A percentile compares a stretch with the other conserved stretches of the same genome.
Evolutionary conservation across 1,140 invertebrate species (phyloP).

Genomic region (Habropoda laboriosa): DNA sequence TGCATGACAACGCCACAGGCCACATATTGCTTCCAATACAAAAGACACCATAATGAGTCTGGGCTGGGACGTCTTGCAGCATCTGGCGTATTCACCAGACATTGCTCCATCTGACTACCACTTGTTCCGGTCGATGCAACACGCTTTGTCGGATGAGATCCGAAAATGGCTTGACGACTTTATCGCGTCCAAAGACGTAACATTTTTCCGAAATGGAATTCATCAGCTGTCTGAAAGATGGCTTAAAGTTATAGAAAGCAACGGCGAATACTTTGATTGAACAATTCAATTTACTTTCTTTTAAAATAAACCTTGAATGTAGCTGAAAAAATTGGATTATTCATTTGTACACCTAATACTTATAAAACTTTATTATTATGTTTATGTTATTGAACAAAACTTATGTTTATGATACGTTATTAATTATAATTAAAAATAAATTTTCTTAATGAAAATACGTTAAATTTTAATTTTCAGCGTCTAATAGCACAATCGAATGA

Average conservation of each 20-base stretch:
- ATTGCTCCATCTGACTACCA: constrained; percentile 3
- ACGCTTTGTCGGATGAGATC: background rate
- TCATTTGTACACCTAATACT: too few relatives aligned
- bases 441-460: constrained; percentile 8
- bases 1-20: constrained; percentile 55
- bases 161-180: too few relatives aligned
- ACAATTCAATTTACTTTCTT: too few relatives aligned
- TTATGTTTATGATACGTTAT: constrained; percentile 26
- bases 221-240: too few relatives aligned
- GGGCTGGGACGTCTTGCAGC: constrained; percentile 4
- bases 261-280: too few relatives aligned
- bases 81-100: constrained; percentile 34
- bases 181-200: too few relatives aligned
- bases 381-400: constrained; percentile 14
- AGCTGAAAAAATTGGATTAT: too few relatives aligned
- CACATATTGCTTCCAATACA: constrained; percentile 17
- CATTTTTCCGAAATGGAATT: too few relatives aligned
- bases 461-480: constrained; percentile 10
- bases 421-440: constrained; percentile 31
- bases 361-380: constrained; percentile 25
- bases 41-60: constrained; percentile 2
- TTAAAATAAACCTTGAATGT: too few relatives aligned
- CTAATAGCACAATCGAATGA: background rate
- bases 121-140: background rate
- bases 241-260: too few relatives aligned